Percentiles rank a stretch among this genome's conserved stretches.
Evolutionary conservation across 2,113 vertebrate species (phyloP).

Genomic region (Mesembrinibis cayennensis): DNA sequence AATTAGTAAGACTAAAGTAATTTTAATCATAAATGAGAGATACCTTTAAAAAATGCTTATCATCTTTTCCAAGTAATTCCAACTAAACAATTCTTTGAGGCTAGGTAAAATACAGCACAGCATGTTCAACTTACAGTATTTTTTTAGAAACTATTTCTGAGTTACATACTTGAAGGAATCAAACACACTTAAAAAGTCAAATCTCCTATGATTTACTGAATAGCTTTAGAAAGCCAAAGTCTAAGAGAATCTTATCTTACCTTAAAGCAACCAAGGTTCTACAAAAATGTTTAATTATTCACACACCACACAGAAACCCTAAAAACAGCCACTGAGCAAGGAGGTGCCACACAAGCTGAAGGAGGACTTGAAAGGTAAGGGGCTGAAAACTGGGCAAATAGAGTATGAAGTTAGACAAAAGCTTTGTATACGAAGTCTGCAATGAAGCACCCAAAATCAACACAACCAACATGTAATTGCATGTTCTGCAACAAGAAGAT

Average conservation of each 20-base stretch:
- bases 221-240: background rate
- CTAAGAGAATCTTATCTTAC: background rate
- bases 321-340: background rate
- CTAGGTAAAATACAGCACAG: background rate
- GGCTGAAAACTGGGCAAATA: background rate
- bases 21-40: background rate
- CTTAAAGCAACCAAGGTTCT: background rate
- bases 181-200: too few species aligned
- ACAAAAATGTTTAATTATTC: background rate
- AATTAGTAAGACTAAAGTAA: background rate
- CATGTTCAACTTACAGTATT: background rate
- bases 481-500: background rate
- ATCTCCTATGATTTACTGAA: background rate
- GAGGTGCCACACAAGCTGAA: background rate
- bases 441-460: background rate
- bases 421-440: background rate
- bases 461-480: background rate
- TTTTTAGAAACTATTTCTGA: background rate
- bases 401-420: background rate
- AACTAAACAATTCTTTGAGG: background rate
- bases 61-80: background rate
- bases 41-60: background rate
- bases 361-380: background rate
- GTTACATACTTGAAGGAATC: background rate
- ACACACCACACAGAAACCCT: background rate